Conservation (phyloP, 2,888 invertebrate genomes). For the Harpagoxenus sublaevis region DNA sequence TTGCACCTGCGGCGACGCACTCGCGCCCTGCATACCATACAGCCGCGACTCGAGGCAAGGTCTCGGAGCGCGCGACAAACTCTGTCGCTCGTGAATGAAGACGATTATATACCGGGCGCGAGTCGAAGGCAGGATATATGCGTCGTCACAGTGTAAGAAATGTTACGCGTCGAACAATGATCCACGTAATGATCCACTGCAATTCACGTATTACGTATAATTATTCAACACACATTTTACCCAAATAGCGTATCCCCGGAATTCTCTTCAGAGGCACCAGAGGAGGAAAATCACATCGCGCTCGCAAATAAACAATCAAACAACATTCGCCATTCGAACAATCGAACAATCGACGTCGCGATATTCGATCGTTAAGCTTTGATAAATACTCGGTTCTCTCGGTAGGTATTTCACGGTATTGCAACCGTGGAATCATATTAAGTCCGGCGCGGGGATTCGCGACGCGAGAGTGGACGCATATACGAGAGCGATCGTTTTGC, state of each 20-base stretch:
- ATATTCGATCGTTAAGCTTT: conserved; percentile 42
- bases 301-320: background rate
- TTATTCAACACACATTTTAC: background rate
- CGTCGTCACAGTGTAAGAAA: background rate
- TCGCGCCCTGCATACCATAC: conserved; percentile 42
- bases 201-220: background rate
- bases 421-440: conserved; percentile 36
- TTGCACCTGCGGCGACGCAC: conserved; percentile 57
- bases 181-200: too few relatives aligned
- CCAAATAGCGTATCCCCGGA: background rate
- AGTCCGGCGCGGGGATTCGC: conserved; percentile 18
- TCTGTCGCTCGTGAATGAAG: conserved; percentile 14
- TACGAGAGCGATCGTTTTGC: conserved; percentile 36
- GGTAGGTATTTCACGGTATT: background rate
- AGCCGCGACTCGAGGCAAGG: conserved; percentile 34
- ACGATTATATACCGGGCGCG: too few relatives aligned
- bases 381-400: conserved; percentile 29
- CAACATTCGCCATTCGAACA: background rate
- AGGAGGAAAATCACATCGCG: background rate
- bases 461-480: conserved; percentile 1
- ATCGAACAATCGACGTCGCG: conserved; percentile 28
- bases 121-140: background rate
- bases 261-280: background rate
- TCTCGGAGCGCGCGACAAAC: conserved; percentile 28
- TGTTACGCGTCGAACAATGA: background rate